A percentile compares a stretch with the other conserved stretches of the same genome.
These are phyloP conservation scores for Taenaris catops DNA, from an alignment of 2,888 invertebrate genomes.

Conservation along the genomic window DNA sequence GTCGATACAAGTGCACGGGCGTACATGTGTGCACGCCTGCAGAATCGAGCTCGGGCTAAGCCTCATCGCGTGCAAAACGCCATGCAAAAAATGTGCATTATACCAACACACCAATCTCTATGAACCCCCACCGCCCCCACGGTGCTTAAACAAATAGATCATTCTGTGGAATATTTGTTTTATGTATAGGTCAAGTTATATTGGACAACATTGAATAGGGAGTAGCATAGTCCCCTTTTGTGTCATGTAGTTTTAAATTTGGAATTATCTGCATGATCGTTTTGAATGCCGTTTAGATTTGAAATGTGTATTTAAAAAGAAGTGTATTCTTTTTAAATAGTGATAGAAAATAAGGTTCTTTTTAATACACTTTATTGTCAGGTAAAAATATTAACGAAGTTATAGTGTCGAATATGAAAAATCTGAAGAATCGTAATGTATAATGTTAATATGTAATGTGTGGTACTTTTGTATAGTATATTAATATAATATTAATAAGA, in stretches of 20 bases:
- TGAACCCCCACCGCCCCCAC: conserved; percentile 48
- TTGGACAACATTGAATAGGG: conserved; percentile 42
- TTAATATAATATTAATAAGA: too few species aligned
- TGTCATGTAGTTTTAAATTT: conserved; percentile 45
- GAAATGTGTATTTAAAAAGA: too few species aligned
- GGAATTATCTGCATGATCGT: conserved; percentile 27
- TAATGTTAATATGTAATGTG: too few species aligned
- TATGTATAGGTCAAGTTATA: conserved; percentile 48
- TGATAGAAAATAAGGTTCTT: too few species aligned
- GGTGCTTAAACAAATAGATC: conserved; percentile 40
- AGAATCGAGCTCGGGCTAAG: conserved; percentile 55
- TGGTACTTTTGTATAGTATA: too few species aligned
- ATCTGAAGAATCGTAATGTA: too few species aligned
- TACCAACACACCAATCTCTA: conserved; percentile 50
- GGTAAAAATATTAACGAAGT: too few species aligned
- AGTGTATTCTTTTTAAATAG: too few species aligned
- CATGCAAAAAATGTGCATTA: conserved; percentile 74
- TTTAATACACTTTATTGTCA: too few species aligned
- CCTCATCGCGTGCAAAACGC: conserved; percentile 61
- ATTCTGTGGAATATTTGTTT: conserved; percentile 35
- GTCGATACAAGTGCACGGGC: conserved; percentile 13
- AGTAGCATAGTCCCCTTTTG: conserved; percentile 48
- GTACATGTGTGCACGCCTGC: conserved; percentile 48
- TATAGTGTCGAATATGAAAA: too few species aligned
- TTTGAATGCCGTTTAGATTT: conserved; percentile 20